These are phyloP conservation scores for Tapirus indicus DNA, from an alignment of 2,797 vertebrate species.

Conservation along the genomic window DNA sequence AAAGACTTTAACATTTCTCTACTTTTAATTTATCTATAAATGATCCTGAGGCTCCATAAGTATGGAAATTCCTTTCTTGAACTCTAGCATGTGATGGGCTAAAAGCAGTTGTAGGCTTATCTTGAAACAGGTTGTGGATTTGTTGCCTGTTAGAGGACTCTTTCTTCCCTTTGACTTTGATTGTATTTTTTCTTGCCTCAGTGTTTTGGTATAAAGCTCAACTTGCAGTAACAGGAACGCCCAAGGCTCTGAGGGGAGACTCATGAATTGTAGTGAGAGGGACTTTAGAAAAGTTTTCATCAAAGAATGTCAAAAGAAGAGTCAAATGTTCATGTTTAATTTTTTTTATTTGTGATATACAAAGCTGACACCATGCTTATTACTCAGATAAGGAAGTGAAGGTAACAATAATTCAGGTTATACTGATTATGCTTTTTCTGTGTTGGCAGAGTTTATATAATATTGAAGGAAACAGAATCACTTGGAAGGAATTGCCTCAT, in stretches of 20 bases:
- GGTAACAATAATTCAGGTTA: conserved; percentile 41
- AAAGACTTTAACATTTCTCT: conserved; percentile 17
- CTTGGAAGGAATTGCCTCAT: conserved; percentile 52
- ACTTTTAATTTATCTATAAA: conserved; percentile 53
- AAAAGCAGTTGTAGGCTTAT: neutral
- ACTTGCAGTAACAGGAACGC: neutral
- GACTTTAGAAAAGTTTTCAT: conserved; percentile 49
- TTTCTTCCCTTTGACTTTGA: conserved; percentile 41
- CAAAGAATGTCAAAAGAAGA: conserved; percentile 40
- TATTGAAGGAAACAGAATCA: conserved; percentile 68
- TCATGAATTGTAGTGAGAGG: neutral
- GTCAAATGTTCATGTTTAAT: conserved; percentile 60
- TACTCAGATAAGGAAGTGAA: conserved; percentile 49
- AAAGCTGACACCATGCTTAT: conserved; percentile 62
- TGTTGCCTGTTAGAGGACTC: neutral
- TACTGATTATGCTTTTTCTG: conserved; percentile 57
- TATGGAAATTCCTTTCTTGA: conserved; percentile 37
- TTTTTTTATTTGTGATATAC: conserved; percentile 73
- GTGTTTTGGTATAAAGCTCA: conserved; percentile 15
- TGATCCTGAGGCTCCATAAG: neutral
- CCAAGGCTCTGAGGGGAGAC: neutral
- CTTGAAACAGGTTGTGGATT: neutral
- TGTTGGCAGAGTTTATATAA: conserved; percentile 58
- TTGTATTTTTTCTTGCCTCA: conserved; percentile 10
- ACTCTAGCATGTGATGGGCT: neutral